Percentiles rank a stretch among this genome's conserved stretches.
Conservation (phyloP, 1,140 invertebrate species). For the Solen grandis region DNA sequence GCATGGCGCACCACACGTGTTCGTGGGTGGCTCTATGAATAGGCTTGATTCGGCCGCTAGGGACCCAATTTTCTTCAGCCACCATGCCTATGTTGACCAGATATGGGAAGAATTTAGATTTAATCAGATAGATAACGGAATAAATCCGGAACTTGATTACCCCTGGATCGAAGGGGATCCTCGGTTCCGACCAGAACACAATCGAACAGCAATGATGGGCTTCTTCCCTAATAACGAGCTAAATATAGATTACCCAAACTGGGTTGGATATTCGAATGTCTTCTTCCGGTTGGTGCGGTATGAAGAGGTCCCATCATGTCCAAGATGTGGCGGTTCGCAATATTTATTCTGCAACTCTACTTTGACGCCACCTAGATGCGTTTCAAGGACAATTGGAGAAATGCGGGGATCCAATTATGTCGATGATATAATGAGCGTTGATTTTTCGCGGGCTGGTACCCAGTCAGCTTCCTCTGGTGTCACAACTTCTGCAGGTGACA, state of each 20-base stretch:
- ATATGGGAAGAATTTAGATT: conserved; percentile 70
- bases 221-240: conserved; percentile 58
- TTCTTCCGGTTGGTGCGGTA: conserved; percentile 62
- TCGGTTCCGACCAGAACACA: conserved; percentile 40
- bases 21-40: conserved; percentile 70
- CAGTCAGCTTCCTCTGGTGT: neutral
- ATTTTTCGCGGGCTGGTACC: neutral
- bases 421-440: conserved; percentile 3
- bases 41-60: conserved; percentile 71
- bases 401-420: neutral
- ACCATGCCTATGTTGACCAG: conserved; percentile 80
- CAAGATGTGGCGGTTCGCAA: conserved; percentile 63
- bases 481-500: neutral
- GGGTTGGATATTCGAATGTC: conserved; percentile 62
- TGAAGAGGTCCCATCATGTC: conserved; percentile 65
- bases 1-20: conserved; percentile 68
- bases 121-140: conserved; percentile 56
- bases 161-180: conserved; percentile 22
- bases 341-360: conserved; percentile 60
- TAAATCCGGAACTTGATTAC: conserved; percentile 58
- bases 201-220: conserved; percentile 51
- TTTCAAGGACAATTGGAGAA: conserved; percentile 34
- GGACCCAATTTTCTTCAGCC: conserved; percentile 80
- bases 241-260: conserved; percentile 26
- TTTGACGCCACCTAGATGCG: conserved; percentile 23